Base-by-base conservation (phyloP, 2,797 vertebrate species). In the Tapera naevia region DNA sequence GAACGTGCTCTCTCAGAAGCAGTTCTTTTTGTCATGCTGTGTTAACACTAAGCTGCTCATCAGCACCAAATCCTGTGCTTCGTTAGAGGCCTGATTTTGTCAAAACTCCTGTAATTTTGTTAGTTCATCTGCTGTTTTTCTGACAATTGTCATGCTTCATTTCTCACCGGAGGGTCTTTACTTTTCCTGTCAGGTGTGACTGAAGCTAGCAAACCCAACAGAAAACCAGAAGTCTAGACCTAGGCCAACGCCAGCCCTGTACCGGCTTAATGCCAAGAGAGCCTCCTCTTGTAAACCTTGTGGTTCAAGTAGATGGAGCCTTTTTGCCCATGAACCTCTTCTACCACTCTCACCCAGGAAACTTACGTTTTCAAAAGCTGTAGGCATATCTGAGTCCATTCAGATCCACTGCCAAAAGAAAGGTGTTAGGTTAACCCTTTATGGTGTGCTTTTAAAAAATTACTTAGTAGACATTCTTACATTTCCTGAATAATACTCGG, bases 231-330 rank as follows among this genome's bases (percentile, higher is more conserved):
- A 76, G n/a, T 46, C 9, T 21, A 30, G n/a, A 51, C 13, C n/a
- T 35, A 15, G 33, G 58, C 19, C 0, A 0, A 46, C 16, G 14
- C 22, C 27, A 45, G 41, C 18, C 18, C 41, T 54, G 51, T 0
- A 2, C 28, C 56, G 33, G 23, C 39, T 5, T 7, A 9, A 25
- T 58, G 35, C 57, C 28, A 5, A 8, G 9, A 57, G 27, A 78
- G 24, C 13, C 32, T 39, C 69, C 39, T 73, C 18, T 8, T 18
- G 22, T 62, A 65, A 91, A 1, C 7, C 25, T 35, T 0, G 0
- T 15, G 25, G 67, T 88, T 11, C 28, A 22, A 2, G 53, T 3
- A 16, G 61, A 67, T 41, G 32, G 58, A 79, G 17, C 32, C 28
- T 91, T 88, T 62, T 45, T 74, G 37, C 61, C 25, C 0, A 0